phyloP scores from a whole-genome alignment of 2,797 vertebrate species.

The Urosaurus nigricauda region DNA sequence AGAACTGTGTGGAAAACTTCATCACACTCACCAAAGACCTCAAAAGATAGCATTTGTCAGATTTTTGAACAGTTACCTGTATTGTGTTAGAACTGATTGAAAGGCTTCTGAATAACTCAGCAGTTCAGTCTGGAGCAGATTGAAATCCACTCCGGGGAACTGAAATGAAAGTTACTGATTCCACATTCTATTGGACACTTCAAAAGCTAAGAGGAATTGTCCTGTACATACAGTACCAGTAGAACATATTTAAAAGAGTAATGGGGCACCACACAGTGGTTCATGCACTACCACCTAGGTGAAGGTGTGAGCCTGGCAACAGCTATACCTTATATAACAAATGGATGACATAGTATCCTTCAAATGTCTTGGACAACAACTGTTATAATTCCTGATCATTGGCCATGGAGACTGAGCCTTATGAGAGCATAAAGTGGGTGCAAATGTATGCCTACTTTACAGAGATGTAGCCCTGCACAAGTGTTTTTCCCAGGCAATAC shows the following conservation, averaged over 20 bases:
- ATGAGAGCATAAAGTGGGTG: neutral
- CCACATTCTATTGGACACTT: neutral
- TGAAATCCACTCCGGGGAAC: neutral
- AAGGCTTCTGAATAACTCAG: neutral
- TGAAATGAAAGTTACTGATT: neutral
- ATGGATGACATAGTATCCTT: neutral
- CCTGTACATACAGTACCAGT: neutral
- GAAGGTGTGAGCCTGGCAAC: neutral
- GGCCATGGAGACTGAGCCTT: neutral
- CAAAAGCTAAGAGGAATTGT: neutral
- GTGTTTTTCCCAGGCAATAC: too few relatives aligned
- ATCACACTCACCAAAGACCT: neutral
- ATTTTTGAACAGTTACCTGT: constrained; percentile 4
- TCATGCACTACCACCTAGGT: too few relatives aligned
- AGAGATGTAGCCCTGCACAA: too few relatives aligned
- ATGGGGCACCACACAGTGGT: neutral
- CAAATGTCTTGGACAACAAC: neutral
- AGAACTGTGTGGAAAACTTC: neutral
- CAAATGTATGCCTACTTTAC: neutral
- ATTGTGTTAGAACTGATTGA: neutral
- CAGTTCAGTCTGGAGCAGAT: neutral
- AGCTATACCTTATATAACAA: neutral
- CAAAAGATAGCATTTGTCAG: neutral
- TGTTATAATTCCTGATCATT: neutral
- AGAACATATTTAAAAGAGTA: neutral